Evolutionary conservation across 2,888 invertebrate species (phyloP).

Genomic region (Tenthredo amoena): DNA sequence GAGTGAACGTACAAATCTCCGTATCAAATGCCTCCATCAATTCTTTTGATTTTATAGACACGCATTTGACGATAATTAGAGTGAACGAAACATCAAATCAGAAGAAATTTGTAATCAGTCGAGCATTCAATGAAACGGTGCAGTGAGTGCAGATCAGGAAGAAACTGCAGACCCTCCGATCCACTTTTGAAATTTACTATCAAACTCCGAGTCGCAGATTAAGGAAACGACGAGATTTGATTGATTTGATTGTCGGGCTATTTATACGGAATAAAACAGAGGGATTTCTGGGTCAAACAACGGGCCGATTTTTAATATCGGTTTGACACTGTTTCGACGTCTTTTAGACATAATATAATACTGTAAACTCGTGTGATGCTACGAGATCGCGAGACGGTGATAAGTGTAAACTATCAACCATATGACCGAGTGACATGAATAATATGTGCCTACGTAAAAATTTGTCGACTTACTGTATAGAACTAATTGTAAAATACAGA

Average conservation of each 20-base stretch:
- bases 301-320: conserved; percentile 12
- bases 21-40: neutral
- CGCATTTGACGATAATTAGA: neutral
- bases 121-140: neutral
- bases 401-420: neutral
- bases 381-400: neutral
- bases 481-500: neutral
- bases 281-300: conserved; percentile 2
- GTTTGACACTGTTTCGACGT: neutral
- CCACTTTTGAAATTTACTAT: neutral
- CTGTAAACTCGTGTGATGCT: neutral
- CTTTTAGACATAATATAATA: neutral
- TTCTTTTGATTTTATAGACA: neutral
- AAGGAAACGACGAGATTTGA: neutral
- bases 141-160: neutral
- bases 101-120: no score
- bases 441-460: neutral
- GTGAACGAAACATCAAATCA: neutral
- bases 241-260: neutral
- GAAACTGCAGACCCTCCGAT: neutral
- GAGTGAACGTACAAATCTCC: neutral
- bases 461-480: neutral
- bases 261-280: neutral
- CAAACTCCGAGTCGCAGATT: neutral
- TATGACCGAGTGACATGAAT: conserved; percentile 26